phyloP scores from a whole-genome alignment of 2,888 invertebrate genomes.

The Notocelia uddmanniana region DNA sequence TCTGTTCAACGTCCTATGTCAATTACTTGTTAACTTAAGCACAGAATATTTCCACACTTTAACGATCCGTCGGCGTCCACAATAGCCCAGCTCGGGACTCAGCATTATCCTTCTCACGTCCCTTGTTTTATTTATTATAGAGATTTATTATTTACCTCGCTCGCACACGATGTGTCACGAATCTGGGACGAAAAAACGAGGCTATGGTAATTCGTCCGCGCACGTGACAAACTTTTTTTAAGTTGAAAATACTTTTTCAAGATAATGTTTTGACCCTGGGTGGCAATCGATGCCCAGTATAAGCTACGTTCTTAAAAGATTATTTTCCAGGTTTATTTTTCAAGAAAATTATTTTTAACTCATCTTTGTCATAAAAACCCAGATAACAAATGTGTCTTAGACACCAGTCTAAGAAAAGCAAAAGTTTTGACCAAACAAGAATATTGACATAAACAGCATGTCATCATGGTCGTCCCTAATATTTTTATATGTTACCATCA shows the following conservation, averaged over 20 bases:
- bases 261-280: constrained; percentile 49
- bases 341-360: no score
- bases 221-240: constrained; percentile 77
- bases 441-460: no score
- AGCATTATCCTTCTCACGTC: constrained; percentile 82
- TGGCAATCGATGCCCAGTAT: constrained; percentile 42
- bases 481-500: no score
- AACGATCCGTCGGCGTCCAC: constrained; percentile 79
- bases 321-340: constrained; percentile 2
- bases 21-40: constrained; percentile 58
- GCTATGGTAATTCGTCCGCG: constrained; percentile 80
- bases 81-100: constrained; percentile 81
- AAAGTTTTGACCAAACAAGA: no score
- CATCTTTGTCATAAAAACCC: no score
- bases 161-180: constrained; percentile 85
- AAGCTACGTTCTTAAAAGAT: constrained; percentile 11
- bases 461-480: no score
- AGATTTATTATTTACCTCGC: constrained; percentile 85
- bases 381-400: no score
- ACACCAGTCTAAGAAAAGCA: no score
- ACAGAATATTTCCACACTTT: constrained; percentile 83
- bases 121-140: constrained; percentile 86
- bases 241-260: constrained; percentile 44
- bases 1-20: constrained; percentile 10
- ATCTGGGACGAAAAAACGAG: constrained; percentile 78